Conservation (phyloP, 2,888 invertebrate genomes). For the Ochropleura leucogaster region DNA sequence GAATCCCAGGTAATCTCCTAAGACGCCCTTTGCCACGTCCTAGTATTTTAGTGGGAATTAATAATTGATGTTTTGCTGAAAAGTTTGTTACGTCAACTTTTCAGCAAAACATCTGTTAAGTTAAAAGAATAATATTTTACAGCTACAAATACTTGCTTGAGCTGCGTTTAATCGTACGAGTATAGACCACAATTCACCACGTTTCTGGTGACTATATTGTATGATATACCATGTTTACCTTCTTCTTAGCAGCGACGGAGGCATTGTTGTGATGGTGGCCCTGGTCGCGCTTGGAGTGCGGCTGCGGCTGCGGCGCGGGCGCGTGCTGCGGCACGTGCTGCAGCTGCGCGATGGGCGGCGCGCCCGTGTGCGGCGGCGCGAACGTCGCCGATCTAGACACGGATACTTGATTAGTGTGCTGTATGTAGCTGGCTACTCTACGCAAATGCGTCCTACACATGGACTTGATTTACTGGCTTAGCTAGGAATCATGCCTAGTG, state of each 20-base stretch:
- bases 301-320: slow-evolving; percentile 75
- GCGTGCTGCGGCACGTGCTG: slow-evolving; percentile 73
- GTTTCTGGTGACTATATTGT: no score
- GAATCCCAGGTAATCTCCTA: not conserved
- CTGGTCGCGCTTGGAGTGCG: slow-evolving; percentile 83
- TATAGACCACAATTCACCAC: not conserved
- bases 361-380: slow-evolving; percentile 77
- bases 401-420: not conserved
- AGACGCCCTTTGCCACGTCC: not conserved
- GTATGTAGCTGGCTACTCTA: not conserved
- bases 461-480: not conserved
- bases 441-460: not conserved
- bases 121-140: not conserved
- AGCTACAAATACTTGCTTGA: not conserved
- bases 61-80: no score
- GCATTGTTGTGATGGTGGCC: slow-evolving; percentile 78
- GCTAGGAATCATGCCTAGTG: not conserved
- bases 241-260: slow-evolving; percentile 81
- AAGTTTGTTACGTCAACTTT: no score
- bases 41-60: not conserved
- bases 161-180: not conserved
- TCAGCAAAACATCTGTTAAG: not conserved
- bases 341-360: slow-evolving; percentile 39
- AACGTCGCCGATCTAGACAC: slow-evolving; percentile 75
- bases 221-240: slow-evolving; percentile 70